These are phyloP conservation scores for Okapia johnstoni DNA, from an alignment of 2,113 vertebrate species.

Conservation along the genomic window DNA sequence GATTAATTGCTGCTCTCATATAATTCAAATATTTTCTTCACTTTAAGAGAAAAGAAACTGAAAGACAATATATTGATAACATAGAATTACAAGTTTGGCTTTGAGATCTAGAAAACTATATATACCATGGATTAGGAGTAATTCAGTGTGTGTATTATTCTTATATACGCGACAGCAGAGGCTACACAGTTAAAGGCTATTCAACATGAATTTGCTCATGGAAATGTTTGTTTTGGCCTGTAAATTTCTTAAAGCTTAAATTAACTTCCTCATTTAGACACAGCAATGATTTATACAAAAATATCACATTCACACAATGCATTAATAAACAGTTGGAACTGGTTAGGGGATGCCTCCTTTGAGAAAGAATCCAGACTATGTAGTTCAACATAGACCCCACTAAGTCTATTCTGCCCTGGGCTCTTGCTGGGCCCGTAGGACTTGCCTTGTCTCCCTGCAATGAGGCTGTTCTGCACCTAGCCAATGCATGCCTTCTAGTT, in stretches of 20 bases:
- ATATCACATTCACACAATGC: neutral
- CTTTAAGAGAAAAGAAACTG: neutral
- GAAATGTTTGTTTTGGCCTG: neutral
- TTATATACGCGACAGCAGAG: neutral
- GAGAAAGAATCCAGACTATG: neutral
- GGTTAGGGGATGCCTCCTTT: neutral
- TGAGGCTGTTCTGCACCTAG: neutral
- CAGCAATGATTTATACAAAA: neutral
- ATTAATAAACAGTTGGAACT: neutral
- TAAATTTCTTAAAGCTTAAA: neutral
- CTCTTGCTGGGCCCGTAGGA: neutral
- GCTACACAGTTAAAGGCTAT: neutral
- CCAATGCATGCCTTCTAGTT: neutral
- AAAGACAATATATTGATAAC: neutral
- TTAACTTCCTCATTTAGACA: neutral
- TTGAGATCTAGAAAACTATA: neutral
- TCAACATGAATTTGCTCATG: neutral
- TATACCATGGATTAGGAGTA: neutral
- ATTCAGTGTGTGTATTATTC: neutral
- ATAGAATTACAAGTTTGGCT: neutral
- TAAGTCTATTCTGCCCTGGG: neutral
- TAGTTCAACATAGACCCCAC: neutral
- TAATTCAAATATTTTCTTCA: neutral
- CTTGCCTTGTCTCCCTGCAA: neutral
- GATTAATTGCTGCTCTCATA: neutral